These are phyloP conservation scores for Cylas formicarius DNA, from an alignment of 1,140 invertebrate genomes.

Conservation along the genomic window DNA sequence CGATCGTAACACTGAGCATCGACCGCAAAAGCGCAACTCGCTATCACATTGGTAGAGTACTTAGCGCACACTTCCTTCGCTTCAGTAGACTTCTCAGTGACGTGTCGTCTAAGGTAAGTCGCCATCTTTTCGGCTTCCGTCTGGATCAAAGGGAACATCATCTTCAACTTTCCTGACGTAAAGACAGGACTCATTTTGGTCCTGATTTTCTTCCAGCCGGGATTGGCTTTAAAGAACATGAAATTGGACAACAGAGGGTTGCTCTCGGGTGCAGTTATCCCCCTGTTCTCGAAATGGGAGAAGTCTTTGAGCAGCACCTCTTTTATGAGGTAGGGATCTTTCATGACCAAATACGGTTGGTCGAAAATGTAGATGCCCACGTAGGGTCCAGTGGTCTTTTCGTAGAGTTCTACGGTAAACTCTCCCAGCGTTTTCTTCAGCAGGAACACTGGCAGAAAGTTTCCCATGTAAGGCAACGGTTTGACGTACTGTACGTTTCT, in stretches of 20 bases:
- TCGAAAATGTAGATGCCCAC: constrained; percentile 39
- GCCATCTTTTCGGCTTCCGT: constrained; percentile 21
- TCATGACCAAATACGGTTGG: constrained; percentile 35
- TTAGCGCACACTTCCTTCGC: constrained; percentile 33
- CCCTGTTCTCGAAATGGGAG: constrained; percentile 47
- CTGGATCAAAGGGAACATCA: constrained; percentile 37
- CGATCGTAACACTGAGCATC: constrained; percentile 42
- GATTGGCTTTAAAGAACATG: constrained; percentile 37
- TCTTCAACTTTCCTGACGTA: constrained; percentile 47
- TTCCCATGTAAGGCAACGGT: constrained; percentile 39
- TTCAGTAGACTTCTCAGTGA: constrained; percentile 17
- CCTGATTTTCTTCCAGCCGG: constrained; percentile 46
- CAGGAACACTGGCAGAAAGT: constrained; percentile 24
- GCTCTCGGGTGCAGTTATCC: constrained; percentile 35
- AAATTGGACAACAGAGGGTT: constrained; percentile 24
- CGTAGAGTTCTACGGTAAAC: constrained; percentile 31
- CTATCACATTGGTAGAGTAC: constrained; percentile 48
- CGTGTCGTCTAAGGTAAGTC: constrained; percentile 21
- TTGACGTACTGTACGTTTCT: constrained; percentile 37
- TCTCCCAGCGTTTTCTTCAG: constrained; percentile 25
- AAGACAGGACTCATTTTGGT: constrained; percentile 48
- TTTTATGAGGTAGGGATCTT: constrained; percentile 50
- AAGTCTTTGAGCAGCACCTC: constrained; percentile 49
- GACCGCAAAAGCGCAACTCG: constrained; percentile 44
- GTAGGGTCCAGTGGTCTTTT: constrained; percentile 24